Evolutionary conservation across 2,888 invertebrate genomes (phyloP).

Genomic region (Ormyrus rosae): DNA sequence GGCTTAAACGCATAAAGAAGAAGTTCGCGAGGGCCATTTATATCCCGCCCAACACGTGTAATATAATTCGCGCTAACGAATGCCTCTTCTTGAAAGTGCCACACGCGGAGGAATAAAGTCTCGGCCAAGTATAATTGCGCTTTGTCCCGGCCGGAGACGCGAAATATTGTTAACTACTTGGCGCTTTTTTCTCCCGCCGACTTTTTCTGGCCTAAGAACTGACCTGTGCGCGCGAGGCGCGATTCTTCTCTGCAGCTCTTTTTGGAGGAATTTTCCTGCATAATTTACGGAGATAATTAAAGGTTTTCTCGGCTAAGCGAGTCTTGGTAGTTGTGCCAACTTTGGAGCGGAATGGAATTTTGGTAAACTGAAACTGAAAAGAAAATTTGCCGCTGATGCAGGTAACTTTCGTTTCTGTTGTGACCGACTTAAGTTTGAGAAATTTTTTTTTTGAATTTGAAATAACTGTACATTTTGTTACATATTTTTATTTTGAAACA

Average conservation of each 20-base stretch:
- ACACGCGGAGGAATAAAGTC: slow-evolving; percentile 60
- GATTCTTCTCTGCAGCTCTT: background rate
- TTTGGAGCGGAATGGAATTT: background rate
- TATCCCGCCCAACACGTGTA: slow-evolving; percentile 59
- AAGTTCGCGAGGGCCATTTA: slow-evolving; percentile 61
- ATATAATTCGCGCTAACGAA: slow-evolving; percentile 68
- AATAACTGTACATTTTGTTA: no score
- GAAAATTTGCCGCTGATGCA: no score
- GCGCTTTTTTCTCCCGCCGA: background rate
- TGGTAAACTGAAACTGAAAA: no score
- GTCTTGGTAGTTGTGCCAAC: slow-evolving; percentile 7
- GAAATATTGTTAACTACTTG: slow-evolving; percentile 54
- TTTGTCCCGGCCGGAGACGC: slow-evolving; percentile 38
- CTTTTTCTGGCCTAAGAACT: background rate
- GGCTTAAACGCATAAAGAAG: slow-evolving; percentile 42
- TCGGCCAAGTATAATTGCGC: slow-evolving; percentile 64
- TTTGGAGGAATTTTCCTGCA: slow-evolving; percentile 29
- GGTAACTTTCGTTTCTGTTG: no score
- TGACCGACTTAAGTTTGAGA: no score
- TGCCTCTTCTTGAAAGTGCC: slow-evolving; percentile 63
- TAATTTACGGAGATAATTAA: slow-evolving; percentile 54
- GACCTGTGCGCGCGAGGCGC: background rate
- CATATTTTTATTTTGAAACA: no score
- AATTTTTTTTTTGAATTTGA: no score
- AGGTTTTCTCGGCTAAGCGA: slow-evolving; percentile 14